These are phyloP conservation scores for Cyprinella venusta DNA, from an alignment of 2,797 vertebrate species.

Conservation along the genomic window DNA sequence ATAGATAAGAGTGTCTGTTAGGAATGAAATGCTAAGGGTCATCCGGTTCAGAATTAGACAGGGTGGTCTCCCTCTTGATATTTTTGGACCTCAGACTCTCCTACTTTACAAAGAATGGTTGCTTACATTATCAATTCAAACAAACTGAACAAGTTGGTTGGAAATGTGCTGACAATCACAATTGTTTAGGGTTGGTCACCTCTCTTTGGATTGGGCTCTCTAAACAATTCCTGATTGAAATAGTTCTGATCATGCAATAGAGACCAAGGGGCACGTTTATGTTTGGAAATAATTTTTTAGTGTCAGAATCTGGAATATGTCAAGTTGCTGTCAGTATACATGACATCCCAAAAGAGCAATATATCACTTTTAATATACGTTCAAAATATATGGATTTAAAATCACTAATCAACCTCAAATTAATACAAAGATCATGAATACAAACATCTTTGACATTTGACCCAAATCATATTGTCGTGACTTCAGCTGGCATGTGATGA, in stretches of 20 bases:
- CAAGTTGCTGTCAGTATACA: conserved; percentile 19
- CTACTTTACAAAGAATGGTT: conserved; percentile 48
- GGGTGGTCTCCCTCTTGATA: conserved; percentile 21
- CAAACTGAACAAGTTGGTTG: conserved; percentile 18
- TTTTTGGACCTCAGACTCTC: conserved; percentile 39
- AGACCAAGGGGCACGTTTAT: background rate
- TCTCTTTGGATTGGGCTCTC: conserved; percentile 38
- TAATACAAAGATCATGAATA: background rate
- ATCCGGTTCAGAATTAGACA: conserved; percentile 12
- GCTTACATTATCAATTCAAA: conserved; percentile 47
- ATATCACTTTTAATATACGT: background rate
- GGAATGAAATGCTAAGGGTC: conserved; percentile 30
- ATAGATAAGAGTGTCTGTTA: conserved; percentile 35
- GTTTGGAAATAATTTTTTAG: background rate
- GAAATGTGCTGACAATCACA: conserved; percentile 46
- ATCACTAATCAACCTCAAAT: background rate
- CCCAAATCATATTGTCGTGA: background rate
- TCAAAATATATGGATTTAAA: background rate
- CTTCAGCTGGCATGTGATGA: conserved; percentile 1
- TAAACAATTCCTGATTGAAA: conserved; percentile 45
- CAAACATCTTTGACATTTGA: background rate
- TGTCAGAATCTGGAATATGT: conserved; percentile 28
- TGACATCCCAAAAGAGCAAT: conserved; percentile 10
- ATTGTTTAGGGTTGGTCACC: conserved; percentile 56
- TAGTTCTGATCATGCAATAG: background rate